phyloP scores from a whole-genome alignment of 2,888 invertebrate species.

The Thereva unica region DNA sequence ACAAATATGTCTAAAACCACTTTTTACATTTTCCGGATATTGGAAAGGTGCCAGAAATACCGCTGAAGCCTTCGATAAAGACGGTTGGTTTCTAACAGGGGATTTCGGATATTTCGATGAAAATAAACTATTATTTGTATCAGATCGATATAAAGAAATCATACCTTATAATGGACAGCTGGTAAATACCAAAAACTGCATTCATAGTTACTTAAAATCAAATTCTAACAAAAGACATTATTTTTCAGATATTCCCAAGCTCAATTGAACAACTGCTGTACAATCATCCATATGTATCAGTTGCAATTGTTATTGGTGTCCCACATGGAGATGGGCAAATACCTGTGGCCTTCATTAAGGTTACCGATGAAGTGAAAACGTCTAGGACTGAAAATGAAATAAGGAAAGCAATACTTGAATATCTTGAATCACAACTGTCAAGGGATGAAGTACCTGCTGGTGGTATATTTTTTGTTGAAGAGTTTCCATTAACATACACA shows the following conservation, averaged over 20 bases:
- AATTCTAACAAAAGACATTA: not conserved
- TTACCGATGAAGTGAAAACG: not conserved
- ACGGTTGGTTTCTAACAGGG: conserved; percentile 16
- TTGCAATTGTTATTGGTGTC: conserved; percentile 31
- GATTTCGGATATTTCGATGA: conserved; percentile 27
- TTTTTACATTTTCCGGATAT: conserved; percentile 14
- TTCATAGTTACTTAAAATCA: not conserved
- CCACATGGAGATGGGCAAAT: conserved; percentile 30
- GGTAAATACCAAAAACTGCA: not conserved
- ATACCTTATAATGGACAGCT: not conserved
- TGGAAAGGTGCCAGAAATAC: conserved; percentile 19
- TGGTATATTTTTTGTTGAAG: conserved; percentile 20
- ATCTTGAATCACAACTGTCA: conserved; percentile 3
- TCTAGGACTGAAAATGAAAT: not conserved
- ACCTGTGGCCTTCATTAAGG: conserved; percentile 21
- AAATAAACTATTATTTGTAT: not conserved
- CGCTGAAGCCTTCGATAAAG: not conserved
- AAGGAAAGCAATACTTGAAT: not conserved
- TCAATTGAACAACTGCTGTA: conserved; percentile 5
- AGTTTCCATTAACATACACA: not conserved
- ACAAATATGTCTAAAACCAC: conserved; percentile 25
- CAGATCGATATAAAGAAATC: conserved; percentile 6
- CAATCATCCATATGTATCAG: conserved; percentile 3
- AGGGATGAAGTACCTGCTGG: conserved; percentile 8
- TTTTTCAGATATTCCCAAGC: conserved; percentile 23